Evolutionary conservation across 2,888 invertebrate species (phyloP), one percentile per base, ranked within the genome.

Genomic region (Sialis fuliginosa): DNA sequence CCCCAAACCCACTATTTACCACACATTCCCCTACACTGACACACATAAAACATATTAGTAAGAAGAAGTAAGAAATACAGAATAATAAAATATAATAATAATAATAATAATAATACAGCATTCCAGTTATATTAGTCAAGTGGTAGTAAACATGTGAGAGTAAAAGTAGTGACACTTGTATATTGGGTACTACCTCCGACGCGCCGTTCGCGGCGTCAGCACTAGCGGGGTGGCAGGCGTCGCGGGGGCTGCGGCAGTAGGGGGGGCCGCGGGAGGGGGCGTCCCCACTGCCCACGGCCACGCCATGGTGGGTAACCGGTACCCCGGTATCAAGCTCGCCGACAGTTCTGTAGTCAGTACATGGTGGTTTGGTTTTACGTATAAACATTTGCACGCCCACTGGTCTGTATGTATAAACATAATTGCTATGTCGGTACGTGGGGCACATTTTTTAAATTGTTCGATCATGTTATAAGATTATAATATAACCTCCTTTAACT

Each of bases 221-320:
- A 81, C 76, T 64, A 81, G 75, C 68, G 74, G 77, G 57, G 64
- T 59, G 55, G 64, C 60, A 8, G 47, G 34, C 9, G 47, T 42
- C 40, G 47, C 34, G 62, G 75, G 70, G 62, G 75, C 72, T 62
- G 74, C 69, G 64, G 74, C 68, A 64, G 72, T 70, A 58, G 63
- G 62, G 58, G 63, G 62, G 54, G 66, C 61, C 61, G 62, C 62
- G 56, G 70, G 67, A 56, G 70, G 65, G 52, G 72, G 62, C 51
- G 66, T 65, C 52, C 73, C 71, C 67, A 81, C 71, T 67, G 81
- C 72, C 78, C 81, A 81, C 66, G 81, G 80, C 82, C 81, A 82
- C 66, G 81, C 66, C 70, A 77, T 73, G 70, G 80, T 75, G 62
- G 81, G 79, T 69, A 81, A 75, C 67, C 82, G 80, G 72, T 80